These are phyloP conservation scores for Caenorhabditis japonica DNA, from an alignment of 2,888 invertebrate species.

Conservation along the genomic window DNA sequence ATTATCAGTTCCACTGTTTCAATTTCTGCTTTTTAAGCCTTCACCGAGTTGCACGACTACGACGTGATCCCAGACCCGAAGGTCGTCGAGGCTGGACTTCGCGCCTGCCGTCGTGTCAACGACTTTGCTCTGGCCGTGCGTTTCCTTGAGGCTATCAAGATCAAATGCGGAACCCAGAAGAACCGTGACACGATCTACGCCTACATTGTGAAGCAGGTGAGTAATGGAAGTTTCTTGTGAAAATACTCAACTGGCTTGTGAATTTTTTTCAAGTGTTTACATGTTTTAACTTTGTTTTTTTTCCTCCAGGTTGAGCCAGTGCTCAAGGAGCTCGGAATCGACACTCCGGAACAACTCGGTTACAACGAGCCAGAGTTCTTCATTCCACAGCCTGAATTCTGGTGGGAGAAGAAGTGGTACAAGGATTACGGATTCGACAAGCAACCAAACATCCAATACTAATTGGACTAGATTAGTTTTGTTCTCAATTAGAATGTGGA, in stretches of 20 bases:
- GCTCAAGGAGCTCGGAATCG: slow-evolving; percentile 91
- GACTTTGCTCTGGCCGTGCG: slow-evolving; percentile 93
- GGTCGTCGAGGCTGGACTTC: slow-evolving; percentile 75
- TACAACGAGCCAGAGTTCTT: slow-evolving; percentile 97
- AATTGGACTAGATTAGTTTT: slow-evolving; percentile 23
- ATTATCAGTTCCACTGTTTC: neutral
- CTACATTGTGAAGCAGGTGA: slow-evolving; percentile 78
- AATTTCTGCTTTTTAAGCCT: slow-evolving; percentile 62
- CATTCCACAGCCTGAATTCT: slow-evolving; percentile 83
- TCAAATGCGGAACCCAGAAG: slow-evolving; percentile 82
- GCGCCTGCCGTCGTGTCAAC: slow-evolving; percentile 90
- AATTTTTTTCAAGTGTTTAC: neutral
- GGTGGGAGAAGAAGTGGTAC: slow-evolving; percentile 77
- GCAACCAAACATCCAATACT: slow-evolving; percentile 71
- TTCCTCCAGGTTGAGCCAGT: slow-evolving; percentile 89
- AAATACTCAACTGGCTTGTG: neutral
- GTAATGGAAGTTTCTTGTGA: neutral
- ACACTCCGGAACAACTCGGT: slow-evolving; percentile 93
- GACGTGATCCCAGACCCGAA: slow-evolving; percentile 77
- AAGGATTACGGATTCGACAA: slow-evolving; percentile 76
- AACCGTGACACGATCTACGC: slow-evolving; percentile 80
- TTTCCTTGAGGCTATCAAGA: slow-evolving; percentile 90
- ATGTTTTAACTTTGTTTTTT: neutral
- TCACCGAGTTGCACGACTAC: slow-evolving; percentile 75
- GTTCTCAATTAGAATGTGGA: slow-evolving; percentile 31